Evolutionary conservation across 2,888 invertebrate species (phyloP), one percentile per base, ranked within the genome.

Genomic region (Ennomos fuscantarius): DNA sequence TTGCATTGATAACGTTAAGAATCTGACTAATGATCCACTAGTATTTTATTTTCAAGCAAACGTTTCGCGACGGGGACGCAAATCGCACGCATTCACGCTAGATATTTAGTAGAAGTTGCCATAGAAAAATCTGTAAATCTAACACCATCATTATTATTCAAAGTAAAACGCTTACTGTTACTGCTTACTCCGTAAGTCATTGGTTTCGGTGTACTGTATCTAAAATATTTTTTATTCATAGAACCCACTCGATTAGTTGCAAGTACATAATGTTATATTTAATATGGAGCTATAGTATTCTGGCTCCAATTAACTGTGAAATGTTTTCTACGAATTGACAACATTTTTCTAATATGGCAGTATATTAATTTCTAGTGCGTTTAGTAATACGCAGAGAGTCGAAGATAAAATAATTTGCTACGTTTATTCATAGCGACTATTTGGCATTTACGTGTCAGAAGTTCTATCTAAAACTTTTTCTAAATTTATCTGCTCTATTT

Each of bases 1-100:
- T 67, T 61, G 10, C 47, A 44, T 46, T 49, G 9, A 32, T 36
- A 10, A 12, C 10, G 2, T 41, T 35, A 47, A 31, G 41, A 40
- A 33, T 24, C 12, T 24, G 40, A 55, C 43, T 61, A 60, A 46
- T 47, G 31, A 61, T 62, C 66, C 15, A 57, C 59, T 47, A 63
- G 0, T 64, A 70, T 65, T 72, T 66, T 70, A 77, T 65, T 73
- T 70, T 62, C 68, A 65, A 72, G 77, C 39, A 82, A 82, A 76
- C 75, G 79, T 73, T 73, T 69, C 53, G 63, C 60, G 64, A 69
- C 73, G 77, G 79, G 87, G 87, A 89, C 88, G 89, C 89, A 89
- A 88, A 83, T 6, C 3, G 1, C 1, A 84, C 74, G 79, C 86
- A n/a, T n/a, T n/a, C n/a, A 88, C 81, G 86, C 87, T 82, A 87